Conservation (phyloP, 2,113 vertebrate species). For the Pelodiscus sinensis region DNA sequence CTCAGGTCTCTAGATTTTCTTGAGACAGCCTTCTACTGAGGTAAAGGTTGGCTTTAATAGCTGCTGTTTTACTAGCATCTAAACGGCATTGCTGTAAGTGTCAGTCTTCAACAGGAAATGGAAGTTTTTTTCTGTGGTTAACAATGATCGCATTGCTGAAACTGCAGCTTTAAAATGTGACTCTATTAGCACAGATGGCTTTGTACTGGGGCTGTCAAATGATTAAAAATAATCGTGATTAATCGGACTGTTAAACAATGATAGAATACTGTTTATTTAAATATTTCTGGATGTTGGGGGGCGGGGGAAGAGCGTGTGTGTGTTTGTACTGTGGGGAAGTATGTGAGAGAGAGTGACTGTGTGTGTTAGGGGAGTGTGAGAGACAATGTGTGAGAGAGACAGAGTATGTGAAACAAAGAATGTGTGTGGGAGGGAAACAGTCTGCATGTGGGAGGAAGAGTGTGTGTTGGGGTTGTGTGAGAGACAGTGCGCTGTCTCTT, state of each 20-base stretch:
- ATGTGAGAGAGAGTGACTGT: background rate
- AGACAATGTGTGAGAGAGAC: background rate
- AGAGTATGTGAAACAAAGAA: background rate
- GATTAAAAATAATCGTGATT: background rate
- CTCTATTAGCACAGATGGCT: slow-evolving; percentile 20
- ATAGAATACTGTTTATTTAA: background rate
- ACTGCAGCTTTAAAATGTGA: background rate
- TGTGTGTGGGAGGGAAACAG: background rate
- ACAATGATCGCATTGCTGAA: slow-evolving; percentile 16
- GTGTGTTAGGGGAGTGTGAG: background rate
- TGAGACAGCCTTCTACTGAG: background rate
- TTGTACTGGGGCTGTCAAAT: background rate
- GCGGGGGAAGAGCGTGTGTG: background rate
- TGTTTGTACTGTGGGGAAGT: background rate
- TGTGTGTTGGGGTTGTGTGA: background rate
- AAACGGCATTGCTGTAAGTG: background rate
- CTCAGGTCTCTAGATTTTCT: background rate
- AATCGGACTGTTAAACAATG: background rate
- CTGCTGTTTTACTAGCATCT: background rate
- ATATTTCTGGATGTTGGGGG: background rate
- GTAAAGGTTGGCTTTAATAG: background rate
- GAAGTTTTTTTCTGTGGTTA: background rate
- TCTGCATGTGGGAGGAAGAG: too few relatives aligned
- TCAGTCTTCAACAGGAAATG: slow-evolving; percentile 19
- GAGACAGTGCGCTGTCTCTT: background rate